phyloP scores from a whole-genome alignment of 2,888 invertebrate genomes.

The Plemyria rubiginata region DNA sequence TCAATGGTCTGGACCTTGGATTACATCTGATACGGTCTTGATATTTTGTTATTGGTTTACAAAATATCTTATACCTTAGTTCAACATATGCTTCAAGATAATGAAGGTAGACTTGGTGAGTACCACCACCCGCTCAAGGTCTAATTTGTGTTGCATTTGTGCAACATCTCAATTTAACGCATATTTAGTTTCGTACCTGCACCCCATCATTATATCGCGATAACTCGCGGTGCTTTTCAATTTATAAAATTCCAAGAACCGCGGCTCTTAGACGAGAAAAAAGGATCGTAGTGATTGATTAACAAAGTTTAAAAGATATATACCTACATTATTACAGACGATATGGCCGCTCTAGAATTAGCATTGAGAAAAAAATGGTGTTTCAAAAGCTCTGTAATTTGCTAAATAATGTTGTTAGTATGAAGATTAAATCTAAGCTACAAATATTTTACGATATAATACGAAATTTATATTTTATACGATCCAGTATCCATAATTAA shows the following conservation, averaged over 20 bases:
- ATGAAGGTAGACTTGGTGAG: not conserved
- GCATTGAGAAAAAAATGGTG: slow-evolving; percentile 13
- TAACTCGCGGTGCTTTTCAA: slow-evolving; percentile 57
- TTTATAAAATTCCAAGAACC: slow-evolving; percentile 60
- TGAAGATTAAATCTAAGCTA: slow-evolving; percentile 1
- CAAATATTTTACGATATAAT: not conserved
- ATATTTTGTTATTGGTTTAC: not conserved
- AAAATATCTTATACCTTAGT: too few species aligned
- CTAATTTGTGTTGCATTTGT: slow-evolving; percentile 36
- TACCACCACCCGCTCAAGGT: slow-evolving; percentile 2
- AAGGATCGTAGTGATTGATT: slow-evolving; percentile 55
- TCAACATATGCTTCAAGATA: not conserved
- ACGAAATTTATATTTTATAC: not conserved
- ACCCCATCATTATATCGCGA: slow-evolving; percentile 60
- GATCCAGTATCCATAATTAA: not conserved
- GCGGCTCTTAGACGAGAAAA: slow-evolving; percentile 53
- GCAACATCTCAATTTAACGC: slow-evolving; percentile 60
- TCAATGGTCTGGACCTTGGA: slow-evolving; percentile 47
- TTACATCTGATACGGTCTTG: not conserved
- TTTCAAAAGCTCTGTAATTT: slow-evolving; percentile 22
- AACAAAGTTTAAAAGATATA: slow-evolving; percentile 44
- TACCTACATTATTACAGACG: slow-evolving; percentile 27
- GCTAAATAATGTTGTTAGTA: slow-evolving; percentile 18
- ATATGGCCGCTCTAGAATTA: slow-evolving; percentile 31
- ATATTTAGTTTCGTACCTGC: slow-evolving; percentile 54